Evolutionary conservation across 2,888 invertebrate species (phyloP).

Genomic region (Lampropteryx suffumata): DNA sequence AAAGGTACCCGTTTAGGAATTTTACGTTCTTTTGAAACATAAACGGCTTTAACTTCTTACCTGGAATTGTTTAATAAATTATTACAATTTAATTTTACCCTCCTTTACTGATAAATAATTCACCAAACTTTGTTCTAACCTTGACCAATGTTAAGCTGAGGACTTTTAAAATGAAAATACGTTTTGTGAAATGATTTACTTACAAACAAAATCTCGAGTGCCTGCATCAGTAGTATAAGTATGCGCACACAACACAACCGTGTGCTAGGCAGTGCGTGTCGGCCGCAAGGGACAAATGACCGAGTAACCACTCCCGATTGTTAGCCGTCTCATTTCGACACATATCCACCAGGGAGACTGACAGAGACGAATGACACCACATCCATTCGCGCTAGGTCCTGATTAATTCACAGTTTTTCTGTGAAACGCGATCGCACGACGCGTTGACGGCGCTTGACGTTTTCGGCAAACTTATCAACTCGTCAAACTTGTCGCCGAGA

Average conservation of each 20-base stretch:
- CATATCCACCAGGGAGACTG: conserved; percentile 50
- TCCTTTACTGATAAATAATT: too few species aligned
- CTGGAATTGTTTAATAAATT: too few species aligned
- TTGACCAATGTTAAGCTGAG: background rate
- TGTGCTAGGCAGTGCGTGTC: conserved; percentile 60
- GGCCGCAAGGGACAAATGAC: conserved; percentile 70
- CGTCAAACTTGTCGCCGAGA: conserved; percentile 48
- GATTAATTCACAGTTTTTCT: conserved; percentile 79
- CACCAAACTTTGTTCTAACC: too few species aligned
- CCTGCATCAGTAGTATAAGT: conserved; percentile 47
- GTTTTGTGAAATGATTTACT: conserved; percentile 23
- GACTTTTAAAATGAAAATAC: conserved; percentile 16
- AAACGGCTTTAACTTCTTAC: too few species aligned
- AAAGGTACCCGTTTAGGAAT: too few species aligned
- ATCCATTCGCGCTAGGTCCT: conserved; percentile 67
- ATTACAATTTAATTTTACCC: too few species aligned
- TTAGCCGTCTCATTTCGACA: conserved; percentile 58
- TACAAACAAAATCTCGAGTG: conserved; percentile 34
- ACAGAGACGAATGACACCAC: conserved; percentile 66
- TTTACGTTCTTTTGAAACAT: too few species aligned
- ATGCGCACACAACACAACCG: conserved; percentile 49
- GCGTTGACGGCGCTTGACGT: conserved; percentile 60
- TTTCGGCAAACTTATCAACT: conserved; percentile 67
- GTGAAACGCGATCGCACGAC: conserved; percentile 64
- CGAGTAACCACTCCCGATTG: conserved; percentile 71